phyloP scores from a whole-genome alignment of 2,113 vertebrate genomes.

The Okapia johnstoni region DNA sequence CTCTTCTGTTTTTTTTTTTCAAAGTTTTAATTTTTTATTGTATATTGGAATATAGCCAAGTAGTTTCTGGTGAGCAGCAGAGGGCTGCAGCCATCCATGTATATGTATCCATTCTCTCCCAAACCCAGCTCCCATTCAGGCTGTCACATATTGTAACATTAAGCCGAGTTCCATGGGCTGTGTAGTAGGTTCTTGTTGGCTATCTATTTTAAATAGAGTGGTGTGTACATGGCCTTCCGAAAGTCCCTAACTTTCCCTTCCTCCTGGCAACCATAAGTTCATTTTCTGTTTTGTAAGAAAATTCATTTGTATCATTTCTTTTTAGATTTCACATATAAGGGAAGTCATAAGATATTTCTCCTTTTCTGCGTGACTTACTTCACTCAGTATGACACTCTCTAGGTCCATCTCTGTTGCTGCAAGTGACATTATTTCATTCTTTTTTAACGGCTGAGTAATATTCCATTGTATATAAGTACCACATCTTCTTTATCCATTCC shows the following conservation, averaged over 20 bases:
- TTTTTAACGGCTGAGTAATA: background rate
- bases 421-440: background rate
- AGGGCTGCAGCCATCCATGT: fast-evolving
- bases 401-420: background rate
- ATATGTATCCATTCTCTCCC: background rate
- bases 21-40: background rate
- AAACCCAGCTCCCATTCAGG: background rate
- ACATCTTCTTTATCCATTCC: background rate
- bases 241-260: background rate
- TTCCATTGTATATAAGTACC: fast-evolving
- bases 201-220: background rate
- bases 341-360: no score
- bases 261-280: background rate
- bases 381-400: background rate
- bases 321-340: background rate
- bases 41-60: background rate
- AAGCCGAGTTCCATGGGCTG: background rate
- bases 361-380: background rate
- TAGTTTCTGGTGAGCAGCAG: background rate
- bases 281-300: background rate
- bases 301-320: background rate
- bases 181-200: background rate
- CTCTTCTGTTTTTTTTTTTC: background rate
- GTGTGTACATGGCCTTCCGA: background rate
- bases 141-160: background rate